Base-by-base conservation (phyloP, 2,113 vertebrate genomes). In the Labeo catla region DNA sequence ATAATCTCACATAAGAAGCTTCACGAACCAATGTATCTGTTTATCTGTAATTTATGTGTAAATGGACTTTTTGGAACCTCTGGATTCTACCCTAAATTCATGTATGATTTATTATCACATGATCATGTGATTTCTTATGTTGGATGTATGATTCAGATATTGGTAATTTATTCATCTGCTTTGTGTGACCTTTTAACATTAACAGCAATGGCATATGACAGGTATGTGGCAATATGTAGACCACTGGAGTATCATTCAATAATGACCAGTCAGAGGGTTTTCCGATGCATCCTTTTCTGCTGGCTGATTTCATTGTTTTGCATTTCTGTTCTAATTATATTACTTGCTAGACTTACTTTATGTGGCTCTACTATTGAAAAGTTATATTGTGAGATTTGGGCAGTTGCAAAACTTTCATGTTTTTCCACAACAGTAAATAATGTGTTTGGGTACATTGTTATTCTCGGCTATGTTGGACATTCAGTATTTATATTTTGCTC, bases 21-120 rank as follows among this genome's bases (percentile, higher is more conserved):
- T 43, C 89, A 90, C 80, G 86, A 89, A 65, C 89, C 88, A 1
- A 90, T 89, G 86, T 93, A 93, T 57, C 88, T 92, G 73, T 92
- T 93, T 87, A 85, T 93, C 63, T 92, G 91, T 19, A 91, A 91
- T 76, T 84, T 93, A 8, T 91, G 90, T 63, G 80, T 93, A 8
- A 89, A 90, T 76, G 91, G 91, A 77, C 65, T 93, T 63, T 92
- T 88, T 73, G 93, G 93, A 8, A 92, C 94, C 12, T 86, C 91
- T 79, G 90, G 81, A 0, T 90, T 90, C 34, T 90, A 90, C 57
- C 89, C 89, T 45, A 89, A 87, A 83, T 86, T 90, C 54, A 65
- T 89, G 73, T 84, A 89, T 82, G 87, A 90, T 52, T 65, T 90
- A 61, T 39, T 90, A 15, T 39, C 54, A 0, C 73, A 73, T 3